phyloP scores from a whole-genome alignment of 2,797 vertebrate species.

The Galagoides demidoff region DNA sequence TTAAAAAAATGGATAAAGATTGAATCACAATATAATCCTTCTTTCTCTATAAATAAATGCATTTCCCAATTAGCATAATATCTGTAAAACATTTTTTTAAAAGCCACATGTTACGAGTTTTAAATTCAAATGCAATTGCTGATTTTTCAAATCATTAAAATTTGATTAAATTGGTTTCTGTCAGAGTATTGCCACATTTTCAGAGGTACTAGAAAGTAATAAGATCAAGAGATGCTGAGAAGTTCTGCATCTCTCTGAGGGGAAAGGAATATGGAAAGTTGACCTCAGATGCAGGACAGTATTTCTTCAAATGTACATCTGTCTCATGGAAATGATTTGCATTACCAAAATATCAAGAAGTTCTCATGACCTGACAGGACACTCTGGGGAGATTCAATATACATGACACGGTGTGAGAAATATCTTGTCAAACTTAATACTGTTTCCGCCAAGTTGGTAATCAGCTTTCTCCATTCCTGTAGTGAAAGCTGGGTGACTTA shows the following conservation, averaged over 20 bases:
- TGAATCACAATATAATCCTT: not conserved
- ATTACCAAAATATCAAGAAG: not conserved
- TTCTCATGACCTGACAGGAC: not conserved
- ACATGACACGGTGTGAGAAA: not conserved
- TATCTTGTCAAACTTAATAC: not conserved
- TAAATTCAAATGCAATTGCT: not conserved
- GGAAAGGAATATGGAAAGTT: not conserved
- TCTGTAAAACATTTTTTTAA: not conserved
- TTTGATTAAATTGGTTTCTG: not conserved
- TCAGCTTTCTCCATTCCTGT: not conserved
- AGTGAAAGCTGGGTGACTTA: not conserved
- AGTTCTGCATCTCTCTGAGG: not conserved
- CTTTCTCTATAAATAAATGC: conserved; percentile 8
- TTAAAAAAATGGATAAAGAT: not conserved
- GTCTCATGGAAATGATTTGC: not conserved
- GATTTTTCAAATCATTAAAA: conserved; percentile 29
- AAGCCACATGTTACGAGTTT: not conserved
- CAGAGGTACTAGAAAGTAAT: not conserved
- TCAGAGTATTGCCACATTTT: not conserved
- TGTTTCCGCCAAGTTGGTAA: not conserved
- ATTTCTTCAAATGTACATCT: not conserved
- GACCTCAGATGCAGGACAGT: not conserved
- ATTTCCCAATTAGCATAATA: not conserved
- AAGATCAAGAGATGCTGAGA: not conserved
- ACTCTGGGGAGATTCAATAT: not conserved